Percentiles rank a stretch among this genome's conserved stretches.
These are phyloP conservation scores for Passer domesticus DNA, from an alignment of 2,113 vertebrate species.

Conservation along the genomic window DNA sequence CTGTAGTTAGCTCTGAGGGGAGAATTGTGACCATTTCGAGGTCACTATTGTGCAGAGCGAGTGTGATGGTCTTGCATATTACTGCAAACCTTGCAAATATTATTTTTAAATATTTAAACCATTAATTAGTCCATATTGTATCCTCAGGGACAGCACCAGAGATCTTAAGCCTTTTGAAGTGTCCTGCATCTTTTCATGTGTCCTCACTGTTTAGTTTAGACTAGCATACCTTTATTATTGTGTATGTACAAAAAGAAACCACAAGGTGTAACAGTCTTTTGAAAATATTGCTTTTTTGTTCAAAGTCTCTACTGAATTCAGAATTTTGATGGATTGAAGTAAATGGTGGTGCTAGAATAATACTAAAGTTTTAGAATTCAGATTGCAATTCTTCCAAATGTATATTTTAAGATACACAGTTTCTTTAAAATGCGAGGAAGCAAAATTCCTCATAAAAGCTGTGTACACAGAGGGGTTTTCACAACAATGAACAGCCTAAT, in stretches of 20 bases:
- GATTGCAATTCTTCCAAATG: not conserved
- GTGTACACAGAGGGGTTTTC: not conserved
- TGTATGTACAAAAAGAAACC: not conserved
- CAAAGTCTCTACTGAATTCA: not conserved
- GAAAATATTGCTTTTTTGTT: not conserved
- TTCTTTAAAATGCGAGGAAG: not conserved
- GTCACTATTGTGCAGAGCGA: not conserved
- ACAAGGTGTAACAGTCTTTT: not conserved
- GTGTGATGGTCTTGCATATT: not conserved
- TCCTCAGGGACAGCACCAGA: not conserved
- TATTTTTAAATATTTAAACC: not conserved
- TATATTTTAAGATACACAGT: not conserved
- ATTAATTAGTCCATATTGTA: not conserved
- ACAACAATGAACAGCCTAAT: not conserved
- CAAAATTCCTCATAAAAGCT: constrained; percentile 1
- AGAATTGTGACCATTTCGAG: not conserved
- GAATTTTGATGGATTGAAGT: not conserved
- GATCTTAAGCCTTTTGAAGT: not conserved
- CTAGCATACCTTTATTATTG: not conserved
- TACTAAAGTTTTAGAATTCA: not conserved
- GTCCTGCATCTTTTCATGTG: not conserved
- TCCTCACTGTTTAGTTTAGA: not conserved
- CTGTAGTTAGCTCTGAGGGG: not conserved
- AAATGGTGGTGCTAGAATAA: not conserved
- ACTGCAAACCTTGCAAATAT: not conserved